These are phyloP conservation scores for Dynastes tityus DNA, from an alignment of 2,888 invertebrate species.

Conservation along the genomic window DNA sequence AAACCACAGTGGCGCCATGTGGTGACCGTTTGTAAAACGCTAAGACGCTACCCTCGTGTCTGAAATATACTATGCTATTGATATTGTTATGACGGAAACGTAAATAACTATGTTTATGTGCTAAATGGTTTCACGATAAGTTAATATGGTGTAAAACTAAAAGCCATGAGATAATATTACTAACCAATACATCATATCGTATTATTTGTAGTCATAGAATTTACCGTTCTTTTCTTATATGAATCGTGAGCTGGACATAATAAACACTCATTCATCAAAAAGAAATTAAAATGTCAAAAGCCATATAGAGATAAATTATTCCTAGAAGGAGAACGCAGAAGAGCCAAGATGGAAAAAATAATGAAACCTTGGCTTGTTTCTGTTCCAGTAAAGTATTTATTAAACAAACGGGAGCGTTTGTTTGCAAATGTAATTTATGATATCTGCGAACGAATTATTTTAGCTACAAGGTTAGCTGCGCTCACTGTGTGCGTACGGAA, in stretches of 20 bases:
- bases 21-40: too few species aligned
- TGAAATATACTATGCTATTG: too few species aligned
- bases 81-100: too few species aligned
- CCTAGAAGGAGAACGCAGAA: conserved; percentile 26
- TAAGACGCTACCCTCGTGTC: too few species aligned
- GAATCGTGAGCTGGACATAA: conserved; percentile 26
- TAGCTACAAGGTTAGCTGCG: conserved; percentile 11
- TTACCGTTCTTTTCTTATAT: background rate
- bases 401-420: conserved; percentile 27
- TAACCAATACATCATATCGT: too few species aligned
- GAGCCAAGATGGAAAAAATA: conserved; percentile 11
- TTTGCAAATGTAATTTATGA: conserved; percentile 42
- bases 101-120: too few species aligned
- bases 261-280: conserved; percentile 41
- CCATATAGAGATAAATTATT: conserved; percentile 43
- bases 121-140: too few species aligned
- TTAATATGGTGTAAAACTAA: too few species aligned
- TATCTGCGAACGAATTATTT: conserved; percentile 41
- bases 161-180: too few species aligned
- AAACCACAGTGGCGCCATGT: too few species aligned
- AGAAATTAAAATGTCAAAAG: conserved; percentile 45
- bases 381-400: conserved; percentile 40
- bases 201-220: too few species aligned
- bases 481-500: conserved; percentile 3
- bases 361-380: conserved; percentile 20